Evolutionary conservation across 2,797 vertebrate genomes (phyloP), one percentile per base, ranked within the genome.

Genomic region (Enteromius trimaculatus): DNA sequence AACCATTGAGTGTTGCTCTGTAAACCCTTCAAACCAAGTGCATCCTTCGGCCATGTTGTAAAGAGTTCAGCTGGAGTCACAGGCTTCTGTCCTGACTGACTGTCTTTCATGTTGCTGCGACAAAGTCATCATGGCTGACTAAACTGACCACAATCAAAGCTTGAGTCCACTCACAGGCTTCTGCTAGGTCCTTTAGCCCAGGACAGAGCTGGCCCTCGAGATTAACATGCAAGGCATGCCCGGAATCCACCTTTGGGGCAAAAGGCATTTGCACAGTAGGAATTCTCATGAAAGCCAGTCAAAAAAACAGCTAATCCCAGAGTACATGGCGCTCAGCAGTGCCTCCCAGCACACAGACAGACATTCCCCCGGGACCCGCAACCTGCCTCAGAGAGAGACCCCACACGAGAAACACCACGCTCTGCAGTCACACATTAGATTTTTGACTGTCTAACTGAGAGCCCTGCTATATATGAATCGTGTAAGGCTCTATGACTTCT

Each of bases 221-320:
- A 55, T 79, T 16, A 77, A 78, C 55, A 82, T 39, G 77, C 60
- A 6, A 78, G 85, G 78, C 80, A 85, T 85, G 49, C 37, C 49
- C 58, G 84, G 87, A 89, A 88, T 88, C 76, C 83, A 80, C 77
- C 83, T 83, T 80, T 71, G 72, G 82, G 34, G 66, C 21, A 78
- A 34, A 74, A 37, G 76, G 77, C 71, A 49, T 80, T 70, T 21
- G 72, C 53, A 76, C 78, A 62, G 72, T 64, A 80, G 83, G 77
- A 88, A 84, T 88, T 81, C 72, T 79, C 49, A 77, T 81, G 60
- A 86, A 84, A 53, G 78, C 60, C 26, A n/a, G 23, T 78, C 72
- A 62, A 69, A 81, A 37, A 37, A 37, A 75, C n/a, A 6, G 51
- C 69, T 85, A 86, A 87, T 84, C 83, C 81, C 66, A 26, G 44